A percentile compares a stretch with the other conserved stretches of the same genome.
These are phyloP conservation scores for Trichoplusia ni DNA, from an alignment of 1,140 invertebrate species.

Conservation along the genomic window DNA sequence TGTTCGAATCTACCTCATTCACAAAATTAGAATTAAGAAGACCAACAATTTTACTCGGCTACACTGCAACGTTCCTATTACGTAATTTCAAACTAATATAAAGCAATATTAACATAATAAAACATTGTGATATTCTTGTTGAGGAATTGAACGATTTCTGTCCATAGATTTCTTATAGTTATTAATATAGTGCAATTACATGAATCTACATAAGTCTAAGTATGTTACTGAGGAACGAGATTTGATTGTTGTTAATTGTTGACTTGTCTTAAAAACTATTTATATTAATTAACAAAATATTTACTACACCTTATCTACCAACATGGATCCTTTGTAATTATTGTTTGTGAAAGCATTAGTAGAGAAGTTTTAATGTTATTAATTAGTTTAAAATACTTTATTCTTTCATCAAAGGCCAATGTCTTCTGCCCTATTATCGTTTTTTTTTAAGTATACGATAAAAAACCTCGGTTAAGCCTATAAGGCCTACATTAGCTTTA, in stretches of 20 bases:
- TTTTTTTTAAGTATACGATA: too few relatives aligned
- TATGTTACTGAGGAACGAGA: neutral
- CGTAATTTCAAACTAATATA: conserved; percentile 4
- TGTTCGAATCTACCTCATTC: neutral
- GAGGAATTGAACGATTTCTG: conserved; percentile 22
- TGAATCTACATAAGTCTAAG: conserved; percentile 6
- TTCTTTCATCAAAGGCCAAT: too few relatives aligned
- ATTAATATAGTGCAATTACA: conserved; percentile 19
- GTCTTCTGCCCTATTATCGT: too few relatives aligned
- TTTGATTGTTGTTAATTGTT: conserved; percentile 12
- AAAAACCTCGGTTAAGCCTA: too few relatives aligned
- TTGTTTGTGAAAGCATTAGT: too few relatives aligned
- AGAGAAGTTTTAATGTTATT: too few relatives aligned
- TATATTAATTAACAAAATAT: neutral
- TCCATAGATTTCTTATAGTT: conserved; percentile 17
- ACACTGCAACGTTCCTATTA: conserved; percentile 21
- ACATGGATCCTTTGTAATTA: too few relatives aligned
- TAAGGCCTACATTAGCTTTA: too few relatives aligned
- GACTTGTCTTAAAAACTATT: conserved; percentile 10
- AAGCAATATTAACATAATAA: neutral
- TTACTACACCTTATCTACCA: too few relatives aligned
- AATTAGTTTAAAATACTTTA: too few relatives aligned
- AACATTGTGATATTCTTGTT: conserved; percentile 24
- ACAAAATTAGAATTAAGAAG: neutral
- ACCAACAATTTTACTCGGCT: conserved; percentile 12